Evolutionary conservation across 2,113 vertebrate genomes (phyloP), one percentile per base, ranked within the genome.

Genomic region (Bujurquina vittata): DNA sequence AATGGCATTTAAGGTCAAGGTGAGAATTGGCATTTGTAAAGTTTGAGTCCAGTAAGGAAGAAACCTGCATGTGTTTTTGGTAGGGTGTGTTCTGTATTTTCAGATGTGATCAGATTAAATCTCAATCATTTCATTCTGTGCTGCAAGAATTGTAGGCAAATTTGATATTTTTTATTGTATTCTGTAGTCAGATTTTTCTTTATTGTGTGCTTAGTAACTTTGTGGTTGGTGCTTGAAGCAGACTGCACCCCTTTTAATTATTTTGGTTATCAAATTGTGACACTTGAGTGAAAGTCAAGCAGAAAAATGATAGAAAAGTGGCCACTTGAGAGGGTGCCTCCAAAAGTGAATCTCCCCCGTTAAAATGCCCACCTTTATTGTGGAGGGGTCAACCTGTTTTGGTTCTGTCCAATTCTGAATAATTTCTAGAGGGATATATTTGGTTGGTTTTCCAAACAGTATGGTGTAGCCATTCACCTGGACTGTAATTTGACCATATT

Each of bases 11-110:
- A 37, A 83, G 94, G 96, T 98, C 97, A 98, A 96, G 94, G 95
- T 95, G 95, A 96, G 95, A 93, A 93, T 96, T 93, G 95, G 93
- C 95, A 95, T 95, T 97, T 97, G 95, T 96, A 96, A 97, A 97
- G 93, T 96, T 95, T 95, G 93, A 93, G 95, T 92, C 87, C 81
- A 93, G 90, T 91, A 83, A 90, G 93, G 92, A 92, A 92, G 89
- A 91, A 87, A 88, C 83, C 60, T 65, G 79, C 59, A 59, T 85
- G 69, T 84, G 86, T 87, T 91, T 89, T 54, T 75, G 80, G 91
- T 76, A 58, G 84, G 89, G 90, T 79, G 73, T 76, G 80, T 75
- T 81, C 23, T n/a, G 56, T 37, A 49, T 89, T 87, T 80, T 87
- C n/a, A 55, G 84, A 89, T 89, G 79, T 31, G 62, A 76, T 49